Evolutionary conservation across 2,888 invertebrate species (phyloP).

Genomic region (Pyrrhia umbra): DNA sequence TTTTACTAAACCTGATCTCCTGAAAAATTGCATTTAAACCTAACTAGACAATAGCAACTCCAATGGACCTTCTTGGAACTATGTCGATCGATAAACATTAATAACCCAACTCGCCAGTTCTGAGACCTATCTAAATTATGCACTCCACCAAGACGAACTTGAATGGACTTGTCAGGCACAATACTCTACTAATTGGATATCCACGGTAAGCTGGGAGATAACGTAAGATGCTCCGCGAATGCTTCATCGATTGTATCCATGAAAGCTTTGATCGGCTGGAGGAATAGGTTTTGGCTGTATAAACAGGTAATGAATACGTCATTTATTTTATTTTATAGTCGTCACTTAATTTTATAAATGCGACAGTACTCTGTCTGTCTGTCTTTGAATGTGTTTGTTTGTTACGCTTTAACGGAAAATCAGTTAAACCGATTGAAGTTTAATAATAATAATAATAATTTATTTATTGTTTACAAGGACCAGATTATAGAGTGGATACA

Average conservation of each 20-base stretch:
- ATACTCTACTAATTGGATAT: conserved; percentile 47
- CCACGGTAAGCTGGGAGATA: conserved; percentile 3
- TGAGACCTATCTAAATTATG: conserved; percentile 42
- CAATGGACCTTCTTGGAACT: neutral
- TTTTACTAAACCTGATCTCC: neutral
- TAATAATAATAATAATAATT: no score
- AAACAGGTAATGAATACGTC: no score
- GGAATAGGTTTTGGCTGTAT: no score
- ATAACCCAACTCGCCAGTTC: conserved; percentile 12
- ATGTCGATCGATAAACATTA: conserved; percentile 1
- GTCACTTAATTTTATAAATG: no score
- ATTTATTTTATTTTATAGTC: no score
- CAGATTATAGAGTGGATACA: no score
- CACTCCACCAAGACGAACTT: conserved; percentile 37
- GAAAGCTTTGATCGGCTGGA: neutral
- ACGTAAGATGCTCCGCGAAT: neutral
- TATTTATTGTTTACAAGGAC: no score
- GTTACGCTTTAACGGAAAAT: no score
- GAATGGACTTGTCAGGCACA: conserved; percentile 48
- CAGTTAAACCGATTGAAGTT: no score
- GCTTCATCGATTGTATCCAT: neutral
- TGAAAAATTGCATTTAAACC: neutral
- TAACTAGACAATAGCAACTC: neutral
- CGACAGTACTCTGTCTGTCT: no score
- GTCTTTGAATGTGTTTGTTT: no score